Base-by-base conservation (phyloP, 1,140 invertebrate species). In the Ptiloglossa arizonensis region DNA sequence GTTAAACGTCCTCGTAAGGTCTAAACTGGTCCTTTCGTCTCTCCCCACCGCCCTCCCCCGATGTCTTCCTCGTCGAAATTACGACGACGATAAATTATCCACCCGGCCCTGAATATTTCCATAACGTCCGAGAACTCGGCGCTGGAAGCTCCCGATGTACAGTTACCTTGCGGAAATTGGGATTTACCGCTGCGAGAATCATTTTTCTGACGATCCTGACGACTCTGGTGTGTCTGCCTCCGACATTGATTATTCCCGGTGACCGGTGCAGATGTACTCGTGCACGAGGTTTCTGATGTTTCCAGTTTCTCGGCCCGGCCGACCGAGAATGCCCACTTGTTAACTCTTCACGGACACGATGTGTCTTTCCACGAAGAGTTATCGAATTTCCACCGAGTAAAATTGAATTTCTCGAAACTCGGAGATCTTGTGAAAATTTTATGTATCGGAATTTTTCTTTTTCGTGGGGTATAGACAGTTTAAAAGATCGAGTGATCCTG, bases 121-220 rank as follows among this genome's bases (percentile, higher is more conserved):
- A 38, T 9, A n/a, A n/a, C n/a, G 62, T 24, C 24, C 15, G 1
- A 13, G 60, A 46, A n/a, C 5, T 41, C 29, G 3, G 19, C 5
- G 15, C 32, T 19, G 24, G 13, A 24, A n/a, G n/a, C 27, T 2
- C 5, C 46, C 9, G 32, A 13, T 76, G 81, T 72, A 57, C 67
- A 48, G 62, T 83, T 78, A 82, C 46, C 64, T 67, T 54, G 52
- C 67, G 81, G 73, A 82, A 78, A 82, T 83, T 48, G 44, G 17
- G 38, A 78, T 82, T 83, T 83, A 67, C 59, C 60, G 46, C 79
- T 64, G 57, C 60, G 8, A 11, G 48, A 6, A 27, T 38, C 44
- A 29, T 79, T 79, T 74, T 50, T 24, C 32, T 22, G 32, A 22
- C 38, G 29, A 54, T 29, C n/a, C n/a, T n/a, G n/a, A n/a, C n/a